A percentile compares a stretch with the other conserved stretches of the same genome.
phyloP scores from a whole-genome alignment of 2,113 vertebrate genomes.

The Syngnathoides biaculeatus region DNA sequence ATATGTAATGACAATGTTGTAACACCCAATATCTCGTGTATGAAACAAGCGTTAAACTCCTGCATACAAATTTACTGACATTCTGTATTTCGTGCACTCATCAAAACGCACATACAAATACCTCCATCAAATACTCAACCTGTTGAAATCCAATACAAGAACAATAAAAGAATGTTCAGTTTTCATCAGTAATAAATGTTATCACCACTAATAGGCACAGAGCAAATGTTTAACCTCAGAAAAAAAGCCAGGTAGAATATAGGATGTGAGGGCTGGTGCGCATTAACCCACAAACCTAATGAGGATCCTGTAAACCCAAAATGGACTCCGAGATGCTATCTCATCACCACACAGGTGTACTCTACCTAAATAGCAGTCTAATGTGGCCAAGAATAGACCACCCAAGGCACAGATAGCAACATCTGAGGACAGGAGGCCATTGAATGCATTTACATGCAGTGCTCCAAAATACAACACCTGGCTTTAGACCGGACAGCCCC shows the following conservation, averaged over 20 bases:
- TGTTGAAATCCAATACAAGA: neutral
- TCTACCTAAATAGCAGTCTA: constrained; percentile 42
- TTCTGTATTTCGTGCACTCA: neutral
- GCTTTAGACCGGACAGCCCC: constrained; percentile 18
- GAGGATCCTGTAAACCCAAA: constrained; percentile 15
- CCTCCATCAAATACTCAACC: neutral
- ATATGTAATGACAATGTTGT: too few species aligned
- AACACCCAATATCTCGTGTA: too few species aligned
- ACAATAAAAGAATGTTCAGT: neutral
- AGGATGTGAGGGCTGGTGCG: constrained; percentile 4
- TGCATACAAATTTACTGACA: neutral
- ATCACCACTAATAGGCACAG: neutral
- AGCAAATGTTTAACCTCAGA: neutral
- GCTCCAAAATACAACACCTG: constrained; percentile 8
- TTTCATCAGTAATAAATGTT: neutral
- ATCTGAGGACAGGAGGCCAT: constrained; percentile 20
- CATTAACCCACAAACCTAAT: constrained; percentile 42
- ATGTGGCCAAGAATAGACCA: constrained; percentile 49
- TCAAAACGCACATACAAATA: neutral
- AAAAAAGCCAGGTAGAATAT: neutral
- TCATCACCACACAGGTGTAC: constrained; percentile 24
- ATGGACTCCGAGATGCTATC: constrained; percentile 14
- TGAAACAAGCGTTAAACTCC: neutral
- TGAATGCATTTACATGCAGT: constrained; percentile 37
- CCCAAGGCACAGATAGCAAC: constrained; percentile 37